Conservation (phyloP, 2,888 invertebrate species). For the Drosophila pegasa region DNA sequence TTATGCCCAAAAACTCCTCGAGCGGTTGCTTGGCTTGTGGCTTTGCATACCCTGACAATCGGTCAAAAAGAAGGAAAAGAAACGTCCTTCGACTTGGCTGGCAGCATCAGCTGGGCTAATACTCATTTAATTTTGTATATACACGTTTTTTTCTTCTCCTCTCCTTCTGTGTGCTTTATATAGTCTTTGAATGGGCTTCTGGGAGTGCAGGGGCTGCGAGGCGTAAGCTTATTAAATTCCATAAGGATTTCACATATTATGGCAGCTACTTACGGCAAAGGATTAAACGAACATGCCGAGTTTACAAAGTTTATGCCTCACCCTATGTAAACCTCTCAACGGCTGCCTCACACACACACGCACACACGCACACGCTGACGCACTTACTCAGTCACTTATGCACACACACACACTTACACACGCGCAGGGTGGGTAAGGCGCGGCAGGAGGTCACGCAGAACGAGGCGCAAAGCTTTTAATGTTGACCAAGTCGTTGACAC, state of each 20-base stretch:
- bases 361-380: not conserved
- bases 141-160: conserved; percentile 16
- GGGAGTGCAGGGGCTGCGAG: conserved; percentile 27
- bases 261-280: conserved; percentile 72
- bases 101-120: conserved; percentile 32
- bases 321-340: conserved; percentile 19
- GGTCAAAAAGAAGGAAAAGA: not conserved
- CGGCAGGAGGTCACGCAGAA: conserved; percentile 41
- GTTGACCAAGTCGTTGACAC: conserved; percentile 82
- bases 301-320: conserved; percentile 61
- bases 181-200: conserved; percentile 32
- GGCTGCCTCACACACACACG: conserved; percentile 7
- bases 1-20: not conserved
- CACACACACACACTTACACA: conserved; percentile 9
- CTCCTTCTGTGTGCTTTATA: conserved; percentile 10
- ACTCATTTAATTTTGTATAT: conserved; percentile 35
- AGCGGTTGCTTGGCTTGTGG: not conserved
- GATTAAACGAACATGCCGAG: conserved; percentile 69
- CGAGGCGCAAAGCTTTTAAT: conserved; percentile 68
- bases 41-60: not conserved
- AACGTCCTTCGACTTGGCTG: conserved; percentile 22
- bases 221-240: conserved; percentile 74
- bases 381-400: conserved; percentile 2
- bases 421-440: conserved; percentile 5
- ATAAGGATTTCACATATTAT: conserved; percentile 67